A percentile compares a stretch with the other conserved stretches of the same genome.
Evolutionary conservation across 2,797 vertebrate genomes (phyloP).

Genomic region (Catharus ustulatus): DNA sequence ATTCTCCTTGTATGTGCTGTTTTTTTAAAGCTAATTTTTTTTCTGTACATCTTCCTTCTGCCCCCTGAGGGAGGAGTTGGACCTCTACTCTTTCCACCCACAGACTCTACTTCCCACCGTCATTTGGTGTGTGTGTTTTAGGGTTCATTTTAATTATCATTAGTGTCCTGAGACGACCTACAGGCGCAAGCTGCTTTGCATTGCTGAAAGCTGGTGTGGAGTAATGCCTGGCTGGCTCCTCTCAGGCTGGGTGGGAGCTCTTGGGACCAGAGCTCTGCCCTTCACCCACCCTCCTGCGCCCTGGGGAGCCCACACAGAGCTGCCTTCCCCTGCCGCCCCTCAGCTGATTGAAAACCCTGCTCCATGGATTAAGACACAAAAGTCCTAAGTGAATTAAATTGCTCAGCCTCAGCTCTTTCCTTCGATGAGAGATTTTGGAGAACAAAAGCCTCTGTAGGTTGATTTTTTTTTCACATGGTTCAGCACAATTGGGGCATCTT

Average conservation of each 20-base stretch:
- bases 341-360: background rate
- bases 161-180: constrained; percentile 22
- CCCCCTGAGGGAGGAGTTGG: background rate
- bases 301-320: background rate
- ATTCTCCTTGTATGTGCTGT: background rate
- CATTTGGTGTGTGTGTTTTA: background rate
- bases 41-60: background rate
- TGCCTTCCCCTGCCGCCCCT: background rate
- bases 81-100: background rate
- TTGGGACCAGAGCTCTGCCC: background rate
- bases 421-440: background rate
- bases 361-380: constrained; percentile 22
- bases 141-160: background rate
- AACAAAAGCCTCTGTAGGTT: background rate
- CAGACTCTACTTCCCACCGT: background rate
- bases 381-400: constrained; percentile 24
- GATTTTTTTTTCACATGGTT: background rate
- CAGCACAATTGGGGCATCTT: background rate
- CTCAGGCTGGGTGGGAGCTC: background rate
- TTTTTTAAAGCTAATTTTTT: background rate
- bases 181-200: background rate
- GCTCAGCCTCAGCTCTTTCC: background rate
- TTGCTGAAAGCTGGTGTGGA: background rate
- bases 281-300: background rate
- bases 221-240: background rate